phyloP scores from a whole-genome alignment of 1,140 invertebrate species.

The Brevipalpus yothersi region DNA sequence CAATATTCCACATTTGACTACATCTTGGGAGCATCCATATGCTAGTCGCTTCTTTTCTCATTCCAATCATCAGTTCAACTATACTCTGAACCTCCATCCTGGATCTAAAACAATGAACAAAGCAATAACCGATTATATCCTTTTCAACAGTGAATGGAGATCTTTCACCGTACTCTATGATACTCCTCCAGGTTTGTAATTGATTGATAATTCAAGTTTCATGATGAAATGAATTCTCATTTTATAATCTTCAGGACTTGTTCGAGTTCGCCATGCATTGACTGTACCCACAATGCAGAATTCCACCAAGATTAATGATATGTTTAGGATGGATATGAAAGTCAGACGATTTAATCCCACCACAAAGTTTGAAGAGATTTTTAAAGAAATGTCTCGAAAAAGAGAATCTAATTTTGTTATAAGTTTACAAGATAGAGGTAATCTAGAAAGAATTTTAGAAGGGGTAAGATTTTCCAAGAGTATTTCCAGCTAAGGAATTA shows the following conservation, averaged over 20 bases:
- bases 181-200: background rate
- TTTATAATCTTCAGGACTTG: background rate
- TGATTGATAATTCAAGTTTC: background rate
- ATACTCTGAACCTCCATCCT: background rate
- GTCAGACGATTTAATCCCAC: no score
- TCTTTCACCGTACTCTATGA: background rate
- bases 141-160: background rate
- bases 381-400: no score
- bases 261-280: background rate
- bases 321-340: no score
- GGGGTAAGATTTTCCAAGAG: no score
- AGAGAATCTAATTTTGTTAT: no score
- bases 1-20: background rate
- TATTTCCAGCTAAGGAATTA: no score
- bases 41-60: background rate
- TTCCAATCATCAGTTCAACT: background rate
- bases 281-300: background rate
- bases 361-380: no score
- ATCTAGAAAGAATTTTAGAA: no score
- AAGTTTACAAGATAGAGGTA: no score
- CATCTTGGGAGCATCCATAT: background rate
- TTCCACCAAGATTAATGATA: background rate
- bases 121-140: background rate
- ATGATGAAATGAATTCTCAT: background rate
- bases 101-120: background rate